These are phyloP conservation scores for Drosophila sulfurigaster DNA, from an alignment of 1,140 invertebrate genomes.

Conservation along the genomic window DNA sequence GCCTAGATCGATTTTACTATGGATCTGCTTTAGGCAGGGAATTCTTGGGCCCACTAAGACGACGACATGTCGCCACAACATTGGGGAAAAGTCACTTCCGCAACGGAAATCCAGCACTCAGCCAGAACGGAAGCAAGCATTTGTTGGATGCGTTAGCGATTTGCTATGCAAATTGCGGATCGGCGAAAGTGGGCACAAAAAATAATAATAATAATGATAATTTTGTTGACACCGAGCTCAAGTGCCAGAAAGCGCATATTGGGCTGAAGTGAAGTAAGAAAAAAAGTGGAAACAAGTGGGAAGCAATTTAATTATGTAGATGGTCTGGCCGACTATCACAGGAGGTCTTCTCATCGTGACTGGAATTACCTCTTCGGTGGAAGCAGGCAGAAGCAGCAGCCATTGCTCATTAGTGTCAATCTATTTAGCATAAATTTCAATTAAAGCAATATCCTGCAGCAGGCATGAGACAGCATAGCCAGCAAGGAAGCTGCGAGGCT, in stretches of 20 bases:
- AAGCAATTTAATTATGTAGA: constrained; percentile 69
- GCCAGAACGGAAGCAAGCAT: constrained; percentile 67
- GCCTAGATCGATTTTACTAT: constrained; percentile 36
- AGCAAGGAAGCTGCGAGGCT: not conserved
- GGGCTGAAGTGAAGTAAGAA: not conserved
- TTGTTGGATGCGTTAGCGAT: constrained; percentile 46
- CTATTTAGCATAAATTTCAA: constrained; percentile 83
- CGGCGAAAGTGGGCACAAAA: constrained; percentile 24
- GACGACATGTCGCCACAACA: constrained; percentile 47
- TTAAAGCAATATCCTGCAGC: constrained; percentile 81
- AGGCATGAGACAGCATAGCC: constrained; percentile 13
- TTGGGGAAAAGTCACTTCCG: constrained; percentile 53
- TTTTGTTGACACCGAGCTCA: constrained; percentile 59
- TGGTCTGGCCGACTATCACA: constrained; percentile 36
- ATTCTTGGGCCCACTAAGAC: constrained; percentile 7
- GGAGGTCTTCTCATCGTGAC: constrained; percentile 5
- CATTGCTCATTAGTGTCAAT: constrained; percentile 82
- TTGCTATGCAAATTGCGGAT: constrained; percentile 67
- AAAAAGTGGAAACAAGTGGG: constrained; percentile 6
- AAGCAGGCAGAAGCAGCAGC: constrained; percentile 44
- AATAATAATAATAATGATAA: constrained; percentile 71
- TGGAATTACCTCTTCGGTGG: constrained; percentile 32
- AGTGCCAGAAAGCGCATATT: constrained; percentile 1
- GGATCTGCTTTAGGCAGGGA: constrained; percentile 28
- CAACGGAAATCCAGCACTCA: constrained; percentile 61